Evolutionary conservation across 2,113 vertebrate genomes (phyloP).

Genomic region (Hippocampus barbouri): DNA sequence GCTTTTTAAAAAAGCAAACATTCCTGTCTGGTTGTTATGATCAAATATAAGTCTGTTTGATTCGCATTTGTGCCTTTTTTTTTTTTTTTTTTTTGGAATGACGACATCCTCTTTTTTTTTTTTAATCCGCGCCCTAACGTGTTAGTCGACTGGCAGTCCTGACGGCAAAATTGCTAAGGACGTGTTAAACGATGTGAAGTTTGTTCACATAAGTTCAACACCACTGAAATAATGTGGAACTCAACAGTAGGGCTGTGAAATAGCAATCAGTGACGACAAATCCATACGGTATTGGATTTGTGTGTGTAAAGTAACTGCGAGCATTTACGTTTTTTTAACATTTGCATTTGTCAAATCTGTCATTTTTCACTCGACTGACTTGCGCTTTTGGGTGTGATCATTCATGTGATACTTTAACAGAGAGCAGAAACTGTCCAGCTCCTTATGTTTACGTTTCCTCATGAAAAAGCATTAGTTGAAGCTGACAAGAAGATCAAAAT

Average conservation of each 20-base stretch:
- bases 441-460: background rate
- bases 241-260: background rate
- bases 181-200: background rate
- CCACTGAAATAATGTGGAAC: background rate
- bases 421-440: background rate
- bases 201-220: background rate
- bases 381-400: background rate
- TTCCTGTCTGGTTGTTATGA: background rate
- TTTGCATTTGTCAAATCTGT: too few relatives aligned
- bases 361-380: background rate
- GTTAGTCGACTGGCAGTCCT: background rate
- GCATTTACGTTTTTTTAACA: too few relatives aligned
- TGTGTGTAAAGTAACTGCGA: background rate
- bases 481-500: background rate
- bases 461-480: background rate
- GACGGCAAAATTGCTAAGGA: background rate
- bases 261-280: background rate
- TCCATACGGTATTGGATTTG: background rate
- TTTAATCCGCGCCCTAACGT: background rate
- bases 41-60: background rate
- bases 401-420: background rate
- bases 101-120: background rate
- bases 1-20: background rate
- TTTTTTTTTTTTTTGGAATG: background rate
- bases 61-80: background rate